Base-by-base conservation (phyloP, 2,888 invertebrate species). In the Hofmannophila pseudospretella region DNA sequence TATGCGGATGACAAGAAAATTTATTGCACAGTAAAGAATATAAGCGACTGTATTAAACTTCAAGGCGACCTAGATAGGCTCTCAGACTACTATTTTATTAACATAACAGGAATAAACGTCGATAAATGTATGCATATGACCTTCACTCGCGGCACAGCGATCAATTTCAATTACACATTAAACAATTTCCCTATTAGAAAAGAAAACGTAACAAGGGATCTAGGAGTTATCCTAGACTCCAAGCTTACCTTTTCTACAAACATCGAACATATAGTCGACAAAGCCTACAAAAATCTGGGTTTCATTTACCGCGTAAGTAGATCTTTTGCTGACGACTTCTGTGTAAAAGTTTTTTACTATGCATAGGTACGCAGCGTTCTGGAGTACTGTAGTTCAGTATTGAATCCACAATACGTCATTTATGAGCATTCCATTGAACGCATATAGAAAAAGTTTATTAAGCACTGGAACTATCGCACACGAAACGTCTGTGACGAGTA, bases 331-430 rank as follows among this genome's bases (percentile, higher is more conserved):
- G 29, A 35, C 7, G 4, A 13, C 5, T 13, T 7, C 1, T 27
- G 29, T 5, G 1, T 35, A 4, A 35, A 29, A 28, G 5, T 35
- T 4, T 5, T 35, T 11, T 35, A 35, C n/a, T 35, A 11, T 7
- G n/a, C 35, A 12, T 35, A 22, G 8, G 36, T 36, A 2, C 36
- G 36, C 12, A 36, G 23, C 10, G 10, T 25, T 9, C 30, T 36
- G 1, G 36, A 36, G 10, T 36, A 36, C 13, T 28, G 23, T 25
- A 16, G 23, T 9, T 7, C 13, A 1, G 10, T 30, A 14, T 36
- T 30, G 30, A 30, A 30, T n/a, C 22, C 31, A 5, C 25, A 25
- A 9, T 30, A 30, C 9, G 19, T 9, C 11, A 16, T 29, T 5
- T 16, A 35, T n/a, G 13, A 28, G 3, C 7, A 35, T 19, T 14